Evolutionary conservation across 2,113 vertebrate species (phyloP), one percentile per base, ranked within the genome.

Genomic region (Microcebus griseorufus): DNA sequence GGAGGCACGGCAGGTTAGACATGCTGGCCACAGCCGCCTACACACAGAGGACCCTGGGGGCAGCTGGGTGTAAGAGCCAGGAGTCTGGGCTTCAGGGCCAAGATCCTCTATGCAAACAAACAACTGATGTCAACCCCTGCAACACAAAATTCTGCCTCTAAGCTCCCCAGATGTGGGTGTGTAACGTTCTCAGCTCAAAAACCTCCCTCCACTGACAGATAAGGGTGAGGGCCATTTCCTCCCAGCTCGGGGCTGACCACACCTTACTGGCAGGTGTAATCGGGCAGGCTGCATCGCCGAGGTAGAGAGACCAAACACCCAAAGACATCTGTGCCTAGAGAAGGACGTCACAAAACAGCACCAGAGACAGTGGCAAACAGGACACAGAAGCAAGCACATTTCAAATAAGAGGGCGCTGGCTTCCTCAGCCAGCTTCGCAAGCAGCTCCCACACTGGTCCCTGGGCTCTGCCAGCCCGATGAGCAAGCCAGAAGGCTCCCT

Each of bases 41-140:
- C 5, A 2, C 10, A 39, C 34, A 67, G 20, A 45, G 39, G 62
- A 69, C 32, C 37, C 51, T 1, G 0, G n/a, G 5, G 5, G 23
- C 58, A 27, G 42, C 7, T 1, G 25, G 29, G 62, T 20, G 5
- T 9, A 53, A 32, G 39, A 81, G 14, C 75, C 9, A 64, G 27
- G 12, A 79, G 32, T n/a, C 34, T 53, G 62, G 27, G 83, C 10
- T n/a, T 65, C 48, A 62, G 37, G 69, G 48, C 16, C 62, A 25
- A 89, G 42, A 32, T 37, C 62, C 51, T 78, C 73, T 34, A 34
- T 18, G 25, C 34, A 95, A 84, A 51, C 11, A 75, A 3, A 62
- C 20, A 70, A 51, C 37, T 60, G 25, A 8, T 70, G 11, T 79
- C 39, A 48, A n/a, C 2, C 32, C 7, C 16, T 25, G 27, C 13